Evolutionary conservation across 2,797 vertebrate species (phyloP).

Genomic region (Clarias laeviceps): DNA sequence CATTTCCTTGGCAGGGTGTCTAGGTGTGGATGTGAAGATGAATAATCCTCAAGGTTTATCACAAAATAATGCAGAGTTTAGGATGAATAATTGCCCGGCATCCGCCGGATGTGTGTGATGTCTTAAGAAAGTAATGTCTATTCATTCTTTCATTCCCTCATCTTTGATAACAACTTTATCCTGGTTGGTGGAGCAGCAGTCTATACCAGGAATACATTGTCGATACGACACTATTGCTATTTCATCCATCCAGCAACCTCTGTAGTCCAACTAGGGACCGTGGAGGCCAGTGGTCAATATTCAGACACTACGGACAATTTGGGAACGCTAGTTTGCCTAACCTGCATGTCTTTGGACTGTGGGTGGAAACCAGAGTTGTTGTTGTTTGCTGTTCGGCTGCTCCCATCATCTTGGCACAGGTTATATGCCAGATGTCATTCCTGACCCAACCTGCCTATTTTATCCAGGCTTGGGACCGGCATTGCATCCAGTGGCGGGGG

Average conservation of each 20-base stretch:
- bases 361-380: too few relatives aligned
- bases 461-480: too few relatives aligned
- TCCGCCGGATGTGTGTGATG: background rate
- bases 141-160: background rate
- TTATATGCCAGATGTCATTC: too few relatives aligned
- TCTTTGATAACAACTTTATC: background rate
- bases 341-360: too few relatives aligned
- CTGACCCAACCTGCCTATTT: too few relatives aligned
- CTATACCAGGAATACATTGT: background rate
- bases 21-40: background rate
- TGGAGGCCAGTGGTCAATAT: too few relatives aligned
- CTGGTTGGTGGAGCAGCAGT: background rate
- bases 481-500: too few relatives aligned
- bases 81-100: background rate
- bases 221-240: background rate
- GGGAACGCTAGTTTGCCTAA: too few relatives aligned
- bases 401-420: too few relatives aligned
- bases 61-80: background rate
- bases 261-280: background rate
- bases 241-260: background rate
- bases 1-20: background rate
- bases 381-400: too few relatives aligned
- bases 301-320: too few relatives aligned
- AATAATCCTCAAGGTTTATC: background rate
- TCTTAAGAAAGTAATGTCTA: background rate